Conservation (phyloP, 2,888 invertebrate genomes). For the Ptychoptera contaminata region DNA sequence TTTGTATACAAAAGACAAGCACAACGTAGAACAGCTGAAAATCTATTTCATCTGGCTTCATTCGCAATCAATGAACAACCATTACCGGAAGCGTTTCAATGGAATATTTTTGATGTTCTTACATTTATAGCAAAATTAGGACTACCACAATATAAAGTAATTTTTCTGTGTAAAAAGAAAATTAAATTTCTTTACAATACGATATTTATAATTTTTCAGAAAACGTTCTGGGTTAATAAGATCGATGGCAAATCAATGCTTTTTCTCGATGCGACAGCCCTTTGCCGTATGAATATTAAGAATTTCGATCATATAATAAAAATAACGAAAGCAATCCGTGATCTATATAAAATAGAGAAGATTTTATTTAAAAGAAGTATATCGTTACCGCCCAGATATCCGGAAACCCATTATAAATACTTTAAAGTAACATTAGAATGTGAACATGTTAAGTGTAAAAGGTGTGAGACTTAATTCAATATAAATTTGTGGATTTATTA, state of each 20-base stretch:
- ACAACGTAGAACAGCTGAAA: conserved; percentile 26
- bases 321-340: conserved; percentile 25
- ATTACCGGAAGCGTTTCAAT: conserved; percentile 31
- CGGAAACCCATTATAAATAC: conserved; percentile 34
- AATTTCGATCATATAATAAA: conserved; percentile 32
- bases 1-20: too few relatives aligned
- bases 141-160: conserved; percentile 36
- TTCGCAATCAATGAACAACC: conserved; percentile 28
- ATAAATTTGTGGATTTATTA: too few relatives aligned
- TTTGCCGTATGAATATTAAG: conserved; percentile 34
- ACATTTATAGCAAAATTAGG: conserved; percentile 34
- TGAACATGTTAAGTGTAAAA: conserved; percentile 31
- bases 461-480: too few relatives aligned
- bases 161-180: conserved; percentile 1
- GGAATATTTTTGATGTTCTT: conserved; percentile 33
- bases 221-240: conserved; percentile 31
- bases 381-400: conserved; percentile 31
- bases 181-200: background rate
- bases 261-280: conserved; percentile 33
- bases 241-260: conserved; percentile 33
- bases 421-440: conserved; percentile 37
- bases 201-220: conserved; percentile 14
- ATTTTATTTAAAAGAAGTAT: conserved; percentile 30
- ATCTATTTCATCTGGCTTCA: conserved; percentile 26
- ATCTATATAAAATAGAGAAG: conserved; percentile 31